Evolutionary conservation across 2,888 invertebrate genomes (phyloP), one percentile per base, ranked within the genome.

Genomic region (Heteropelma amictum): DNA sequence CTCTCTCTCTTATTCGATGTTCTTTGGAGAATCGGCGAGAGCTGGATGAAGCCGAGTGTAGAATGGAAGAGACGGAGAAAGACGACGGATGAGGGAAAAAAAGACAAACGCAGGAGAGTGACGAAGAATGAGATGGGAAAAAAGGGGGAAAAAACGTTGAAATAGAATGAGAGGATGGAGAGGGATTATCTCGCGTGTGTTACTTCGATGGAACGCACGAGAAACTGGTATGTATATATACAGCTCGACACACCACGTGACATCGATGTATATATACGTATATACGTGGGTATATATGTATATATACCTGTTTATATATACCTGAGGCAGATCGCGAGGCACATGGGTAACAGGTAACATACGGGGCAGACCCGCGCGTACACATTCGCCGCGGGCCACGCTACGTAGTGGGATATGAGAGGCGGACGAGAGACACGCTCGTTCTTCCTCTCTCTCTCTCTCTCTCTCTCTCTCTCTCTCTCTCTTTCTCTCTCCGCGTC

Each of bases 141-240:
- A 28, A 63, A 51, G 58, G 28, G 40, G 49, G 30, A 47, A 35
- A 28, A 21, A 8, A 42, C 19, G 12, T 21, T 33, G 58, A 33
- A 68, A 38, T 40, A 60, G 61, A 47, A 33, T 30, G 64, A 69
- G 54, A 28, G 72, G 19, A 49, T 17, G 19, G 56, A 68, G 76
- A 68, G 63, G 63, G 67, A 56, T 35, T 58, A 68, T 76, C 76
- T 72, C 76, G 76, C 71, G 71, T 76, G 76, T 76, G 76, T 76
- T 72, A 68, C 58, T 45, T n/a, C 30, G 35, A 45, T 33, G 58
- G 42, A 72, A 72, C 58, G 68, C 71, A 72, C 71, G 68, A 40
- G 58, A 68, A 56, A 70, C 51, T 76, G 64, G n/a, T 76, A 53
- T 40, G n/a, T 28, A 40, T 19, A 33, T 53, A 53, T 38, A 49